Conservation (phyloP, 2,113 vertebrate genomes). For the Chascanopsetta lugubris region DNA sequence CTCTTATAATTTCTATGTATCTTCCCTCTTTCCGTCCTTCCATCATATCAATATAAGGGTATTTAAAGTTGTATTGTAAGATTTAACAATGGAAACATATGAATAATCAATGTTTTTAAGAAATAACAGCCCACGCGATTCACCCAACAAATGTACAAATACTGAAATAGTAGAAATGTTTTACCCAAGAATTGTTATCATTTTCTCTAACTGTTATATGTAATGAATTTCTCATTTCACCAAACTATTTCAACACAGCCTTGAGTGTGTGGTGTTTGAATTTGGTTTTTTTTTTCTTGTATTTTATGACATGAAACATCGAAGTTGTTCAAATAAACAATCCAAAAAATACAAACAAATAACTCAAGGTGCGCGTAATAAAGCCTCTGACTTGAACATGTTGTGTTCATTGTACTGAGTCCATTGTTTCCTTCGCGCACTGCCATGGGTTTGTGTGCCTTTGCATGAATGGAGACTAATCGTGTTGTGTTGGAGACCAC, state of each 20-base stretch:
- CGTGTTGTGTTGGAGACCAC: conserved; percentile 9
- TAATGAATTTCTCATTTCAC: too few species aligned
- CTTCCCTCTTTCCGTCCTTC: too few species aligned
- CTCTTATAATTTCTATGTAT: too few species aligned
- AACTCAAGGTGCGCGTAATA: background rate
- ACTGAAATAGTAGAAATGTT: too few species aligned
- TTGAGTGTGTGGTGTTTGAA: background rate
- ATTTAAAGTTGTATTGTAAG: background rate
- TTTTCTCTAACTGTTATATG: too few species aligned
- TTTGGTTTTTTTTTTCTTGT: background rate
- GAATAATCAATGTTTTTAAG: background rate
- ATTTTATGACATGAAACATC: background rate
- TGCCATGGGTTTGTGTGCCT: conserved; percentile 9
- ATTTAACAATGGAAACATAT: background rate
- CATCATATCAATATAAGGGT: too few species aligned
- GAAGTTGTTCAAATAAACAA: background rate
- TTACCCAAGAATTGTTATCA: too few species aligned
- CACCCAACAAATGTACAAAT: background rate
- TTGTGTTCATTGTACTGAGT: too few species aligned
- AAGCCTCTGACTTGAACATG: too few species aligned
- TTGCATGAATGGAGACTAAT: conserved; percentile 24
- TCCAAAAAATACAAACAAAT: background rate
- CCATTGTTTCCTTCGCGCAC: background rate
- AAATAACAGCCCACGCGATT: too few species aligned
- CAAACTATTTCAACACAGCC: too few species aligned